Base-by-base conservation (phyloP, 2,797 vertebrate species). In the Botia kubotai region DNA sequence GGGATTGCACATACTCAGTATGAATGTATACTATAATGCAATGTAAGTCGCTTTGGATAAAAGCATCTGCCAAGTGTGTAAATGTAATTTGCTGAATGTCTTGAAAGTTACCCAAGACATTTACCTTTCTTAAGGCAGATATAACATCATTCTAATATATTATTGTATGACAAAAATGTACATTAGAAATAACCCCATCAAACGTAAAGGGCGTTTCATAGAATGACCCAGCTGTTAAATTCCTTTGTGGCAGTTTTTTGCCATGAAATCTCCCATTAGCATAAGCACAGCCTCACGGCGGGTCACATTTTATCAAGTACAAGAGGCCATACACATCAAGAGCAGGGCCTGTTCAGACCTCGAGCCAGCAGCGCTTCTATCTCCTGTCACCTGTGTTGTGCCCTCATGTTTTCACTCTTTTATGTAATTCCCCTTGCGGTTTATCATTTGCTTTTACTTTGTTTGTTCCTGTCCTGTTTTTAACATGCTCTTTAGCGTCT, bases 401-500 rank as follows among this genome's bases (percentile, higher is more conserved):
- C 4, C 2, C 29, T 60, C n/a, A 53, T 23, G 26, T 52, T 39
- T 72, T 63, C 55, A n/a, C 26, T 60, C 57, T 39, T 71, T 72
- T 21, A 52, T 60, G 17, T 48, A 14, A 70, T 65, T 50, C 17
- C 57, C 68, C 29, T 43, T 26, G 50, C 53, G 43, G 26, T 72
- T 53, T 69, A 13, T 23, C 19, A 19, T 43, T 33, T 72, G 29
- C 19, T 19, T 43, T 48, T n/a, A 21, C 11, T 67, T 73, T 73
- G 58, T 79, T 80, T 63, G 7, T 1, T 13, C 58, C 68, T 80
- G 85, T 83, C 80, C 29, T 62, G 36, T 78, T 85, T 83, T 72
- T 50, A 16, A 81, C n/a, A 12, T 58, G 63, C 19, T 65, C 48
- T 12, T 43, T 23, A 79, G 72, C 62, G 60, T 66, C 68, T 81